Evolutionary conservation across 2,113 vertebrate species (phyloP), one percentile per base, ranked within the genome.

Genomic region (Gulo gulo): DNA sequence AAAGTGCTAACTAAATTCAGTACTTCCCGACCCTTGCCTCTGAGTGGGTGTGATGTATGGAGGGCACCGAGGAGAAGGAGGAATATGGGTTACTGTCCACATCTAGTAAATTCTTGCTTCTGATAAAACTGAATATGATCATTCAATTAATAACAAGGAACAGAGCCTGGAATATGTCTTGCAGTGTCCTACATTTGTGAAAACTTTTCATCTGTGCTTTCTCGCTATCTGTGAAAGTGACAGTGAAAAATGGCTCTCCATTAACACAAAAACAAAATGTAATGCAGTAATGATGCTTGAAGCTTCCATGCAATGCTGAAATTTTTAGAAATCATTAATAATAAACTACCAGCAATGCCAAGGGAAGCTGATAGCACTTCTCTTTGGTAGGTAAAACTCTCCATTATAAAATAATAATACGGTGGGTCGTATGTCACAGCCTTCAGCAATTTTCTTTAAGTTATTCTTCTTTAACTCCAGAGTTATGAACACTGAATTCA

Each of bases 281-380:
- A 93, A 86, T 3, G 23, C 29, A 42, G 34, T 82, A 67, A 84
- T 67, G 45, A 55, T 85, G 88, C 61, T 45, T 96, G 76, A 95
- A 96, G 29, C 6, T 95, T 98, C 84, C 82, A n/a, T 96, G 31
- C 50, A 45, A 52, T 39, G 61, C 39, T 59, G 89, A 3, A 89
- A 71, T 82, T 98, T 96, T 96, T 96, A 91, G 57, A 95, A 96
- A 78, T 39, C 14, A 76, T 97, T 97, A 65, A 23, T 82, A 97
- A 80, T 94, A 90, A 79, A 97, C 95, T 55, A 88, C 29, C 45
- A 73, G 63, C 83, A 78, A 81, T 81, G 45, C 80, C 80, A 92
- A 26, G 4, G 39, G 59, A 15, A 88, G 52, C 84, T 61, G 21
- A 90, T 78, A 42, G 55, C n/a, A 61, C 78, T 63, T 90, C 42